phyloP scores from a whole-genome alignment of 2,113 vertebrate species.

The Rhipidura dahli region DNA sequence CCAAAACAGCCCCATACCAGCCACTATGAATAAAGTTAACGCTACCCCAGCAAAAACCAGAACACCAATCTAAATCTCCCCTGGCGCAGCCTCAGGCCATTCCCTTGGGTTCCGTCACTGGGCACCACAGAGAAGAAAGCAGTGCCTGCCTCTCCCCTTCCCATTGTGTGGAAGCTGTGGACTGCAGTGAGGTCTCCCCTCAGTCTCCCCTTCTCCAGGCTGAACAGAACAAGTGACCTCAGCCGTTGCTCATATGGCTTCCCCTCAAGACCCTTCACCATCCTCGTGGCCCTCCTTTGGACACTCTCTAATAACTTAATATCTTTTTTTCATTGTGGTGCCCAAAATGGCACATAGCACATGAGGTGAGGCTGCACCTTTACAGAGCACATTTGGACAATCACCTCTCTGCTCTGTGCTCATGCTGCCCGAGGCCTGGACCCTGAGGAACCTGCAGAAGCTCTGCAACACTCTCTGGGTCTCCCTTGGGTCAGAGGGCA shows the following conservation, averaged over 20 bases:
- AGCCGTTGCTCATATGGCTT: neutral
- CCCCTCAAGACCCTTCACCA: neutral
- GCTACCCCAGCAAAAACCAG: neutral
- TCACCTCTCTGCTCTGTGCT: neutral
- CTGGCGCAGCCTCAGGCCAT: neutral
- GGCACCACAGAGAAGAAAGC: neutral
- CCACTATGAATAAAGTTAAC: neutral
- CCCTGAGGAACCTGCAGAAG: neutral
- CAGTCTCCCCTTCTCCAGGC: neutral
- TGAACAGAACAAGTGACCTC: neutral
- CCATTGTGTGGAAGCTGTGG: neutral
- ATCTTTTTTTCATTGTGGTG: neutral
- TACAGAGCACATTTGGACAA: neutral
- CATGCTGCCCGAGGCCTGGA: neutral
- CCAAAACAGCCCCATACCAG: neutral
- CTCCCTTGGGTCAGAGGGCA: neutral
- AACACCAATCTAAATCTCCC: neutral
- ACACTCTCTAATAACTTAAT: neutral
- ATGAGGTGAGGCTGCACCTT: fast-evolving
- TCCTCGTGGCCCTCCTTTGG: fast-evolving
- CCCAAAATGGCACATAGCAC: neutral
- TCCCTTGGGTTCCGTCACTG: neutral
- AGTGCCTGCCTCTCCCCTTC: neutral
- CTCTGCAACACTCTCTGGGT: neutral
- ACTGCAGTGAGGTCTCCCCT: neutral